phyloP scores from a whole-genome alignment of 2,113 vertebrate genomes.

The Ploceus nigricollis region DNA sequence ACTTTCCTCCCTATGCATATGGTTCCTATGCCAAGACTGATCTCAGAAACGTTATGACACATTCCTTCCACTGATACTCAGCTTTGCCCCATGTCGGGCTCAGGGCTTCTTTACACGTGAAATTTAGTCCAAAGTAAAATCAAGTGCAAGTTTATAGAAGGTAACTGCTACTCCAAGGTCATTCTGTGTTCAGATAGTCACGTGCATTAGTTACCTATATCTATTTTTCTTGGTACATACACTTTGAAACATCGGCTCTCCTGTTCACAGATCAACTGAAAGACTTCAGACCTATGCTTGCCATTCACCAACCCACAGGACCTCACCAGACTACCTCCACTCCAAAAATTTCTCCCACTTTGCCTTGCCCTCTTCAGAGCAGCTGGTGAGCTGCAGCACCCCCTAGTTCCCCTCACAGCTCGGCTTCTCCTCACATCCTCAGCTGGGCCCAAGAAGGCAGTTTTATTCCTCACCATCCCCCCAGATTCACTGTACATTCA shows the following conservation, averaged over 20 bases:
- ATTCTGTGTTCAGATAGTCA: background rate
- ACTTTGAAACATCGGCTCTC: background rate
- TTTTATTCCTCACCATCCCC: background rate
- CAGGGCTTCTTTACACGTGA: background rate
- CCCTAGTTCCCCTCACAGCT: background rate
- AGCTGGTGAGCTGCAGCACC: background rate
- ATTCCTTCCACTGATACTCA: background rate
- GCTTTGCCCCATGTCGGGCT: background rate
- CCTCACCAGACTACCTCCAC: background rate
- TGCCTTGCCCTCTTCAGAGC: fast-evolving
- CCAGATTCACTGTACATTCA: background rate
- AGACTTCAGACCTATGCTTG: background rate
- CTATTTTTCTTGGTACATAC: background rate
- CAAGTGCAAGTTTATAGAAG: background rate
- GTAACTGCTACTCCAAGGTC: background rate
- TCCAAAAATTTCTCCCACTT: background rate
- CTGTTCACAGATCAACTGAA: background rate
- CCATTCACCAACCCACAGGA: background rate
- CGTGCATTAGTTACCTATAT: fast-evolving
- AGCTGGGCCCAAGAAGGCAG: background rate
- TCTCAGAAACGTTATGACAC: background rate
- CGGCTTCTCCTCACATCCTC: background rate
- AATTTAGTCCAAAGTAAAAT: background rate
- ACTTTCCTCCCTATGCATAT: background rate
- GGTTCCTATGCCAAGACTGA: background rate